Percentiles rank a stretch among this genome's conserved stretches.
Evolutionary conservation across 2,888 invertebrate genomes (phyloP).

Genomic region (Phragmatobia fuliginosa): DNA sequence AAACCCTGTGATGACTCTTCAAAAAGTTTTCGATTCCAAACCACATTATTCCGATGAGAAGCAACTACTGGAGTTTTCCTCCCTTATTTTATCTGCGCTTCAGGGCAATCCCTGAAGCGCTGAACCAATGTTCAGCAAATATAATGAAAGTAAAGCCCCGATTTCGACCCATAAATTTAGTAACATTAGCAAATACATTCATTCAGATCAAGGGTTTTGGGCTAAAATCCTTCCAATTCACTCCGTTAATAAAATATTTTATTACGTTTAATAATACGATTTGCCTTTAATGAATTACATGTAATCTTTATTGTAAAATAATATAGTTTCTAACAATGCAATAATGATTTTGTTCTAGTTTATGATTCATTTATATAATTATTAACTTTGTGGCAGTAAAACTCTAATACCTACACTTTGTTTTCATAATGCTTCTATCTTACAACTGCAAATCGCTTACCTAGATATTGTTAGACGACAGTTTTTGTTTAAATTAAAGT

Average conservation of each 20-base stretch:
- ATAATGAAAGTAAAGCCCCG: background rate
- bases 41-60: slow-evolving; percentile 9
- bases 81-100: background rate
- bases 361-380: slow-evolving; percentile 52
- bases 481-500: too few species aligned
- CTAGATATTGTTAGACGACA: too few species aligned
- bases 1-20: background rate
- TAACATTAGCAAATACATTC: too few species aligned
- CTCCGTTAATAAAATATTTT: background rate
- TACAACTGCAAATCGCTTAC: slow-evolving; percentile 57
- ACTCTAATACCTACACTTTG: slow-evolving; percentile 40
- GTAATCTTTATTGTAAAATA: slow-evolving; percentile 26
- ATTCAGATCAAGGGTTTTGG: background rate
- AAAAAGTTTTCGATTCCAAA: slow-evolving; percentile 6
- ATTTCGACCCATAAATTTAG: background rate
- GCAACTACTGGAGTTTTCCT: background rate
- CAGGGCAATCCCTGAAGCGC: too few species aligned
- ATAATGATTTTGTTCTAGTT: slow-evolving; percentile 39
- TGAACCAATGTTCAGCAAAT: background rate
- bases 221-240: background rate
- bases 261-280: background rate
- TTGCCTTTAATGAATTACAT: slow-evolving; percentile 17
- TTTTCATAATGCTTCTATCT: slow-evolving; percentile 52
- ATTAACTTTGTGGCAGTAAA: slow-evolving; percentile 44
- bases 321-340: slow-evolving; percentile 38